These are phyloP conservation scores for Acleris laterana DNA, from an alignment of 2,888 invertebrate species.

Conservation along the genomic window DNA sequence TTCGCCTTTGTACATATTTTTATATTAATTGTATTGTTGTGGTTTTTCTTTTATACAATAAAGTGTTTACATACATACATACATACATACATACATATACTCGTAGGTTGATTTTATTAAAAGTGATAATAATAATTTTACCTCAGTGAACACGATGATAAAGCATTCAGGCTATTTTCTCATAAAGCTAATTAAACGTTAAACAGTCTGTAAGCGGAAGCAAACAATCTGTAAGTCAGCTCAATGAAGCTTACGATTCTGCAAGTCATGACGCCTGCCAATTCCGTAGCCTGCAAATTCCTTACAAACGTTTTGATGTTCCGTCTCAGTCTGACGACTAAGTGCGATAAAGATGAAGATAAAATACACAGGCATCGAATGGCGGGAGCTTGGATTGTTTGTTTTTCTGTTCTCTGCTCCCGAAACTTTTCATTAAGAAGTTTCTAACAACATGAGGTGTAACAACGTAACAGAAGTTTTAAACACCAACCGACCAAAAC, in stretches of 20 bases:
- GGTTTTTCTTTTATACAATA: too few relatives aligned
- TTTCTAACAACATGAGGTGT: conserved; percentile 36
- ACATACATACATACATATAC: too few relatives aligned
- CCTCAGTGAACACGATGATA: conserved; percentile 11
- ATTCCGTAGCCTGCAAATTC: conserved; percentile 4
- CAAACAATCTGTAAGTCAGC: conserved; percentile 19
- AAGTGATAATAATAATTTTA: not conserved
- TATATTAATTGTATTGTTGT: too few relatives aligned
- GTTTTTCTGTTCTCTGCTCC: conserved; percentile 13
- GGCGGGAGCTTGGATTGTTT: conserved; percentile 22
- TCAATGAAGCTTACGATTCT: conserved; percentile 28
- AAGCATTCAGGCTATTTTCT: conserved; percentile 18
- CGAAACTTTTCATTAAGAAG: conserved; percentile 37
- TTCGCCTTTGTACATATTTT: too few relatives aligned
- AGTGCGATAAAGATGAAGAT: conserved; percentile 14
- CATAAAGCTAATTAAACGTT: conserved; percentile 36
- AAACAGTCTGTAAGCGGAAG: conserved; percentile 33
- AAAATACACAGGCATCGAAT: conserved; percentile 11
- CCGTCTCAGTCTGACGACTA: conserved; percentile 6
- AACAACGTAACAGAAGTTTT: conserved; percentile 34
- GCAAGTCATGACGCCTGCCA: conserved; percentile 26
- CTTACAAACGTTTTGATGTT: conserved; percentile 1
- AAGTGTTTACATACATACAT: too few relatives aligned
- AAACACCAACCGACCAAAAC: conserved; percentile 32
- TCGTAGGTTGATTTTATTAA: too few relatives aligned